Base-by-base conservation (phyloP, 2,888 invertebrate genomes). In the Agonopterix heracliana region DNA sequence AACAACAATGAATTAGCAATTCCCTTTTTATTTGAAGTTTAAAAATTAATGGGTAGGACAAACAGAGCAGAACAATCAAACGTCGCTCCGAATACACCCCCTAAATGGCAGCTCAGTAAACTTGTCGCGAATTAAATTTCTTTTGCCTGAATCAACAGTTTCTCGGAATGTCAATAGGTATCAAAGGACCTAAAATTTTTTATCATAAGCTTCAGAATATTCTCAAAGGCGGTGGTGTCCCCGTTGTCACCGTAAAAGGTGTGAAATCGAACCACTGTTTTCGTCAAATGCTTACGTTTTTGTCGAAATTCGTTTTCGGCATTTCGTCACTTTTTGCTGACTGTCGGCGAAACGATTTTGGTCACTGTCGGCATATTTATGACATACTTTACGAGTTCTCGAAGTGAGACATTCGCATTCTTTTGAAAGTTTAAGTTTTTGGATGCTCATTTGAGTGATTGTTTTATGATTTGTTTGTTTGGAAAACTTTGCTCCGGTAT, bases 211-310 rank as follows among this genome's bases (percentile, higher is more conserved):
- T 26, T 26, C 26, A 26, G 26, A 5, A 26, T 26, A 5, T 26
- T 26, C 26, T 26, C 26, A 26, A 26, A 26, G 26, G 26, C 26
- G 26, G 26, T 26, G 5, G 26, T 26, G 38, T 38, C 38, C 10
- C 38, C 9, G 10, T 9, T 38, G 10, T n/a, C 35, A 13, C 50
- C 53, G 40, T 47, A 47, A 51, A 50, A 45, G 44, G 53, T 48
- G 54, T 61, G 60, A 57, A 59, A 59, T 56, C 55, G 59, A 61
- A 50, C 56, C 56, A 48, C 50, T 49, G 51, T 51, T 52, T 56
- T 53, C 51, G 52, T 11, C 47, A 48, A 54, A 56, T 54, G 48
- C 47, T 49, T 48, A 46, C 46, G 41, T 60, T 63, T 60, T 63
- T 60, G 57, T 51, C 44, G 42, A 44, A 45, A 17, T 46, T n/a